phyloP scores from a whole-genome alignment of 92 coral and sea anemone genomes.

The Nematostella vectensis region DNA sequence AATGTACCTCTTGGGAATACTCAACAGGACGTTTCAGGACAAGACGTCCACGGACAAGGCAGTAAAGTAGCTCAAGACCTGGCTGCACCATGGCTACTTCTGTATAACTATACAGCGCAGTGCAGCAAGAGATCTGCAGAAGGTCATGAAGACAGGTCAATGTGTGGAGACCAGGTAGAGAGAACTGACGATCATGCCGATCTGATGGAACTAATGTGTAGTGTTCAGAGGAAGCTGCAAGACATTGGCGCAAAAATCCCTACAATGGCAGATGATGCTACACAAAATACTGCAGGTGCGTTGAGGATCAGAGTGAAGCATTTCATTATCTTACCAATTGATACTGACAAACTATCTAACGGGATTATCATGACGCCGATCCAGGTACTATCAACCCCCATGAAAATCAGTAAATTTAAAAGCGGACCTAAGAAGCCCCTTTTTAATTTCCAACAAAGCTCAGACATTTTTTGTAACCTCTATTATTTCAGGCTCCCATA shows the following conservation, averaged over 20 bases:
- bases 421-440: no score
- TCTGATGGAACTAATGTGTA: conserved; percentile 51
- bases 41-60: not conserved
- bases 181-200: conserved; percentile 7
- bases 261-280: not conserved
- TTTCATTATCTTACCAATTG: no score
- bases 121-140: conserved; percentile 10
- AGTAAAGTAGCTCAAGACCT: conserved; percentile 36
- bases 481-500: no score
- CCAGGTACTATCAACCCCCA: no score
- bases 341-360: no score
- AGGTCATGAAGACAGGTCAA: conserved; percentile 13
- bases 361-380: no score
- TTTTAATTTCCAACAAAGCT: no score
- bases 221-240: conserved; percentile 80
- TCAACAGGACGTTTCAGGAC: not conserved
- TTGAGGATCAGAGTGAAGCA: no score
- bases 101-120: conserved; percentile 70
- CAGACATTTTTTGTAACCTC: no score
- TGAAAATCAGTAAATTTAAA: no score
- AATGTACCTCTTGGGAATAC: conserved; percentile 2
- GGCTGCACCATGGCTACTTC: conserved; percentile 72
- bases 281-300: conserved; percentile 13
- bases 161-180: conserved; percentile 18
- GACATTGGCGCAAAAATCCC: conserved; percentile 64